Conservation (phyloP, 2,797 vertebrate genomes). For the Protonibea diacanthus region DNA sequence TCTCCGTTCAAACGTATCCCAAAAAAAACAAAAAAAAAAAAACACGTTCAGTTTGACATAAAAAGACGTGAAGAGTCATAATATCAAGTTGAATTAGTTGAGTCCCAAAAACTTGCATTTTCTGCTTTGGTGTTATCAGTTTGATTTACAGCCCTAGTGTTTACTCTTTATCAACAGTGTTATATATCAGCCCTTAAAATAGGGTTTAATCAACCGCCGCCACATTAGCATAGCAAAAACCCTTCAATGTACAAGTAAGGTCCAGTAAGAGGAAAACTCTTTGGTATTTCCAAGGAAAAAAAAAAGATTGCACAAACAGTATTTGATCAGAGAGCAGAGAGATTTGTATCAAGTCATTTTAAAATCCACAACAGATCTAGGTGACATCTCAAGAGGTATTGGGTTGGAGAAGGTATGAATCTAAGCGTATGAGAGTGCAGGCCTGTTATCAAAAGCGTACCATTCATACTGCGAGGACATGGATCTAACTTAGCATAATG, state of each 20-base stretch:
- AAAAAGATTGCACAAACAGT: conserved; percentile 72
- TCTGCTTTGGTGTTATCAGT: conserved; percentile 50
- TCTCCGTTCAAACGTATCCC: conserved; percentile 21
- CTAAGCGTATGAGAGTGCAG: conserved; percentile 50
- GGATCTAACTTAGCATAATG: conserved; percentile 77
- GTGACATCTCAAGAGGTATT: conserved; percentile 76
- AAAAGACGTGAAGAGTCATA: conserved; percentile 28
- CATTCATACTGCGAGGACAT: conserved; percentile 71
- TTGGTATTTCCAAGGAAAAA: conserved; percentile 60
- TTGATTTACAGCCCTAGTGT: conserved; percentile 51
- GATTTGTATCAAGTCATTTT: conserved; percentile 75
- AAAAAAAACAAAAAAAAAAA: conserved; percentile 26
- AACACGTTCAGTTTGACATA: conserved; percentile 37
- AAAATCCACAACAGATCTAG: conserved; percentile 75
- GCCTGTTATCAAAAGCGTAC: conserved; percentile 77
- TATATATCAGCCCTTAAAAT: conserved; percentile 71
- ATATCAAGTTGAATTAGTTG: conserved; percentile 47
- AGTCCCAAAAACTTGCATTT: conserved; percentile 40
- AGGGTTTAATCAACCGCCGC: conserved; percentile 68
- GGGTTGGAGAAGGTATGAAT: conserved; percentile 62
- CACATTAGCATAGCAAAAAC: conserved; percentile 51
- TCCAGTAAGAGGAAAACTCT: conserved; percentile 69
- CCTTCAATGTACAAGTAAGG: conserved; percentile 60
- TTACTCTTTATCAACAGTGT: conserved; percentile 64
- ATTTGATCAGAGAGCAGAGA: conserved; percentile 61